Percentiles rank a stretch among this genome's conserved stretches.
Evolutionary conservation across 1,140 invertebrate genomes (phyloP).

Genomic region (Sinella curviseta): DNA sequence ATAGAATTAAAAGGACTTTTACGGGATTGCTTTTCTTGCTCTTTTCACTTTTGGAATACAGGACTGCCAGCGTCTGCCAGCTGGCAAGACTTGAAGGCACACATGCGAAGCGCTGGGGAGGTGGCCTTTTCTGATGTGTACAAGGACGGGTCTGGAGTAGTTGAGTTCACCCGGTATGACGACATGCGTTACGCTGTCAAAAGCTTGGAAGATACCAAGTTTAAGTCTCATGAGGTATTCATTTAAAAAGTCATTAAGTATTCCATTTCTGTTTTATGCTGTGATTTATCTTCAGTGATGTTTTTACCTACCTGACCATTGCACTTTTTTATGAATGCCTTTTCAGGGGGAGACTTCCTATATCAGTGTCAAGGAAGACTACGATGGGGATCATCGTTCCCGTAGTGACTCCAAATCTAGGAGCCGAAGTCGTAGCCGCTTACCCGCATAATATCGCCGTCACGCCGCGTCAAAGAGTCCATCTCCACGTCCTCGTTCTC

Average conservation of each 20-base stretch:
- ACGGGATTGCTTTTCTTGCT: too few species aligned
- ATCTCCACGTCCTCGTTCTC: not conserved
- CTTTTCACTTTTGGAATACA: not conserved
- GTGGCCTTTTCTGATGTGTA: not conserved
- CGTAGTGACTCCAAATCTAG: not conserved
- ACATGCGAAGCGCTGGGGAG: not conserved
- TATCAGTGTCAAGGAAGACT: not conserved
- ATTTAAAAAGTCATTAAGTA: not conserved
- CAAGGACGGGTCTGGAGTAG: not conserved
- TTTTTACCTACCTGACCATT: too few species aligned
- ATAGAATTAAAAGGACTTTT: too few species aligned
- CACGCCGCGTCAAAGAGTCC: not conserved
- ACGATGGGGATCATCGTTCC: not conserved
- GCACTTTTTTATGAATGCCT: too few species aligned
- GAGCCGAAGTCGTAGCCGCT: too few species aligned
- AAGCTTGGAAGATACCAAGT: not conserved
- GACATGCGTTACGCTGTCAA: not conserved
- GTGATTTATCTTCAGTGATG: not conserved
- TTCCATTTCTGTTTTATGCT: not conserved
- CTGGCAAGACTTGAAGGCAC: not conserved
- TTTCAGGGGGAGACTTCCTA: not conserved
- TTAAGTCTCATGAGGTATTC: not conserved
- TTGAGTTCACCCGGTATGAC: not conserved
- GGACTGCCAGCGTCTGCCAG: not conserved
- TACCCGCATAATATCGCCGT: too few species aligned